Evolutionary conservation across 2,113 vertebrate genomes (phyloP).

Genomic region (Heteronetta atricapilla): DNA sequence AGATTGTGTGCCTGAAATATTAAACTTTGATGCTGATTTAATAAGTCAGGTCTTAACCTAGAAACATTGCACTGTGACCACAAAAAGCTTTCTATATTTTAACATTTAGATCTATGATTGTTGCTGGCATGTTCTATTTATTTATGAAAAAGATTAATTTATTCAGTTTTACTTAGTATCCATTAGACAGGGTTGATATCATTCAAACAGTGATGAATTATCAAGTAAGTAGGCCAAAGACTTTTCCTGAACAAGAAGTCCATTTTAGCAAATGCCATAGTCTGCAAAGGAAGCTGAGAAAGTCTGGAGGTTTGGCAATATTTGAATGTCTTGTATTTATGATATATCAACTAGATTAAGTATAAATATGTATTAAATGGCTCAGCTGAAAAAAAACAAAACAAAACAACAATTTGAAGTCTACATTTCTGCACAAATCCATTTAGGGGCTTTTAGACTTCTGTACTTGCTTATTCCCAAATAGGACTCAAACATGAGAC

Average conservation of each 20-base stretch:
- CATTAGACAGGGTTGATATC: background rate
- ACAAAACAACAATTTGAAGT: background rate
- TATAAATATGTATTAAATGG: background rate
- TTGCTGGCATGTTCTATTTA: background rate
- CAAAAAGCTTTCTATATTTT: background rate
- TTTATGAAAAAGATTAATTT: background rate
- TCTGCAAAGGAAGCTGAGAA: background rate
- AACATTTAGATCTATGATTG: background rate
- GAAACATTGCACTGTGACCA: background rate
- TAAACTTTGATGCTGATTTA: constrained; percentile 11
- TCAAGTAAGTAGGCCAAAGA: background rate
- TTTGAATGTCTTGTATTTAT: background rate
- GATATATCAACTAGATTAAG: background rate
- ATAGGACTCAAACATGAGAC: background rate
- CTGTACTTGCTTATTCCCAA: background rate
- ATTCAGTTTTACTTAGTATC: background rate
- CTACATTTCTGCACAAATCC: background rate
- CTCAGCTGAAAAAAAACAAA: background rate
- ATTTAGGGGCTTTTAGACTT: background rate
- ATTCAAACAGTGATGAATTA: background rate
- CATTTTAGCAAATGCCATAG: background rate
- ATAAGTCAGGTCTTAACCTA: background rate
- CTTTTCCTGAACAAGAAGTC: background rate
- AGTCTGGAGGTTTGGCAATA: background rate
- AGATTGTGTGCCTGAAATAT: background rate